Conservation (phyloP, 2,888 invertebrate species). For the Conchocele bisecta region DNA sequence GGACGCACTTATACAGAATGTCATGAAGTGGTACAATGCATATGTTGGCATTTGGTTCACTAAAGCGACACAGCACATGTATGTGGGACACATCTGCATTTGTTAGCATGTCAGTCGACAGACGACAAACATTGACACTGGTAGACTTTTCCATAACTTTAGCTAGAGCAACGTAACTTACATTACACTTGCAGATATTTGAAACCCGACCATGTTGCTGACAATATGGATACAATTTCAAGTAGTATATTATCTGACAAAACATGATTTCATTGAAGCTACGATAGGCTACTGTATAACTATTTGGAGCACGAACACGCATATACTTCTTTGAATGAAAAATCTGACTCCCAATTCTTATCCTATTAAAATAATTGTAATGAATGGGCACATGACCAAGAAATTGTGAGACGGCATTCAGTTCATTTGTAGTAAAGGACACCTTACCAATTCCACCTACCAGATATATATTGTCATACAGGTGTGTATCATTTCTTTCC, state of each 20-base stretch:
- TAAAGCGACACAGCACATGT: too few species aligned
- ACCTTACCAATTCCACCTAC: constrained; percentile 1
- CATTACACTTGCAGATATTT: background rate
- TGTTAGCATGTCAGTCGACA: constrained; percentile 1
- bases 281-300: constrained; percentile 6
- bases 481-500: background rate
- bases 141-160: background rate
- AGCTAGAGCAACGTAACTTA: background rate
- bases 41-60: background rate
- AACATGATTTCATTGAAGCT: background rate
- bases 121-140: background rate
- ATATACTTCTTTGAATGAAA: constrained; percentile 13
- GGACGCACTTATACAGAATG: constrained; percentile 5
- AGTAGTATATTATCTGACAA: background rate
- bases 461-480: constrained; percentile 1
- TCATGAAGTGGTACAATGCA: background rate
- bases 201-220: background rate
- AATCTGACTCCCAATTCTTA: constrained; percentile 15
- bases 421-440: background rate
- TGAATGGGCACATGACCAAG: constrained; percentile 8
- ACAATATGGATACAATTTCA: constrained; percentile 1
- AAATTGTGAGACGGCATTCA: constrained; percentile 8
- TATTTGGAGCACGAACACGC: constrained; percentile 14
- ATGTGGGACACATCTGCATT: background rate
- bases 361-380: constrained; percentile 13